Percentiles rank a stretch among this genome's conserved stretches.
Evolutionary conservation across 2,797 vertebrate genomes (phyloP).

Genomic region (Premnoplex brunnescens): DNA sequence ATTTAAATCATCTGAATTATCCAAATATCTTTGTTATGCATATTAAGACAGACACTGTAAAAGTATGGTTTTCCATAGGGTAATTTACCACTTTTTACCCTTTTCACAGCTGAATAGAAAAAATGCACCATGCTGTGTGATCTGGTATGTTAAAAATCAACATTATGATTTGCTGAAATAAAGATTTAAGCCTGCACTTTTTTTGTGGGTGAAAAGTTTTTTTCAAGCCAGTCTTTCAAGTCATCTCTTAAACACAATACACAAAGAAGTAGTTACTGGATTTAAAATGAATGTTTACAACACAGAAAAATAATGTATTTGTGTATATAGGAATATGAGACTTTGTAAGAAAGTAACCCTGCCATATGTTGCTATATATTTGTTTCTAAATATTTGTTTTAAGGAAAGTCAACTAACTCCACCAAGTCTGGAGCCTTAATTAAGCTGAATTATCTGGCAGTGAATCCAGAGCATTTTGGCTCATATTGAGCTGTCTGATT

Average conservation of each 20-base stretch:
- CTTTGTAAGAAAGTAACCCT: not conserved
- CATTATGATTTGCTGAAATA: not conserved
- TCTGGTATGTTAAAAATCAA: not conserved
- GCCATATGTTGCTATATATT: not conserved
- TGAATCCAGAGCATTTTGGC: constrained; percentile 58
- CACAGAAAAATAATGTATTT: not conserved
- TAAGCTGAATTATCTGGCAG: constrained; percentile 51
- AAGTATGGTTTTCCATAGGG: not conserved
- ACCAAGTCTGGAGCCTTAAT: constrained; percentile 37
- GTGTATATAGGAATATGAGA: not conserved
- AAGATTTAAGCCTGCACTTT: not conserved
- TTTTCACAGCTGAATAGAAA: not conserved
- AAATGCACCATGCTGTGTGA: not conserved
- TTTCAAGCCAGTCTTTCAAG: not conserved
- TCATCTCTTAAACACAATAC: not conserved
- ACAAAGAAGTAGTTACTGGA: not conserved
- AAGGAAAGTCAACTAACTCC: not conserved
- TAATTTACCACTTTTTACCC: not conserved
- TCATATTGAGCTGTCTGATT: constrained; percentile 46
- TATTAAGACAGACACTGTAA: not conserved
- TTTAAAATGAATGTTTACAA: not conserved
- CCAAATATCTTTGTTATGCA: not conserved
- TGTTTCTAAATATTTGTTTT: constrained; percentile 35
- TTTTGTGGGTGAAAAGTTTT: not conserved
- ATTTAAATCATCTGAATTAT: not conserved